A percentile compares a stretch with the other conserved stretches of the same genome.
Evolutionary conservation across 2,797 vertebrate species (phyloP).

Genomic region (Tarsius wallacei): DNA sequence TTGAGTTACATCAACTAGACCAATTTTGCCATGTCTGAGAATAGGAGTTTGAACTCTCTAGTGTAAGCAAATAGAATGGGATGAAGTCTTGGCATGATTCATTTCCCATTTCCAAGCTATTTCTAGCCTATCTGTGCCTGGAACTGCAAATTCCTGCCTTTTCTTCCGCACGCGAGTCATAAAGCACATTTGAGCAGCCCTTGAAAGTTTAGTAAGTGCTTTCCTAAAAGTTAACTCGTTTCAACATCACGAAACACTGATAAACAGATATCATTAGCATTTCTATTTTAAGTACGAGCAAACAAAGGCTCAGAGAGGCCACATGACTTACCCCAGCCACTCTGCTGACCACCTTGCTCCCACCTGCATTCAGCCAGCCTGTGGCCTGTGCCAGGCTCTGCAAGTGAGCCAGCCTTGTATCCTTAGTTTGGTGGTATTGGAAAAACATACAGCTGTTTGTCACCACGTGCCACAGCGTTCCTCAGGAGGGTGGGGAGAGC

Average conservation of each 20-base stretch:
- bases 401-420: background rate
- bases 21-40: background rate
- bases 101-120: background rate
- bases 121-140: background rate
- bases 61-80: background rate
- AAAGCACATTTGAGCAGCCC: background rate
- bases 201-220: background rate
- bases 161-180: background rate
- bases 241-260: background rate
- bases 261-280: background rate
- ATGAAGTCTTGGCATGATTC: background rate
- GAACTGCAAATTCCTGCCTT: constrained; percentile 4
- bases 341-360: rapidly evolving
- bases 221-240: background rate
- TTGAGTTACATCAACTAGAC: background rate
- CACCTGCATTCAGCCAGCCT: background rate
- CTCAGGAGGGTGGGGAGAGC: background rate
- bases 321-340: no score
- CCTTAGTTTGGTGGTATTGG: background rate
- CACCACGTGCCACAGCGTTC: background rate
- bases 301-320: background rate
- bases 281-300: background rate
- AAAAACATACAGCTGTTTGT: background rate
- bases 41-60: background rate
- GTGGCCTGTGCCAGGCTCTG: background rate